phyloP scores from a whole-genome alignment of 2,888 invertebrate species.

The Bombylius discolor region DNA sequence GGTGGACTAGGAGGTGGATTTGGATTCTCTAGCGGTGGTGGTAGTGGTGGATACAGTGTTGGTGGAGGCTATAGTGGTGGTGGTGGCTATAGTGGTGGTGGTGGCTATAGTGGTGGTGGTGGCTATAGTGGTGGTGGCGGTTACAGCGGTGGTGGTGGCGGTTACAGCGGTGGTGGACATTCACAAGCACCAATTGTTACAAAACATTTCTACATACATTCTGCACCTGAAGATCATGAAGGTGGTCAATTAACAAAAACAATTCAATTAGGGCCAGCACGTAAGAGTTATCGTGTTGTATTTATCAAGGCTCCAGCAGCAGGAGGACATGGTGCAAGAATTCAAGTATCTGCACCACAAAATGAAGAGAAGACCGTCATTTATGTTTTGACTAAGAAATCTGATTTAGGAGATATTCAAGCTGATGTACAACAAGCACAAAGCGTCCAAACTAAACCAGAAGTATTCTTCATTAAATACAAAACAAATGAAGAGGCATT shows the following conservation, averaged over 20 bases:
- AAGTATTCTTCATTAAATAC: slow-evolving; percentile 38
- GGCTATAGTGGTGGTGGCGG: neutral
- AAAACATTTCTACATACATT: slow-evolving; percentile 15
- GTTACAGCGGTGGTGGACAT: neutral
- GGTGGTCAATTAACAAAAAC: slow-evolving; percentile 2
- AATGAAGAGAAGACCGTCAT: slow-evolving; percentile 37
- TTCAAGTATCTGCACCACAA: slow-evolving; percentile 29
- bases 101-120: no score
- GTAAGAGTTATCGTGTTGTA: slow-evolving; percentile 34
- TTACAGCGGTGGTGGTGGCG: neutral
- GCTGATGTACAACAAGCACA: slow-evolving; percentile 29
- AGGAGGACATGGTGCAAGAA: slow-evolving; percentile 26
- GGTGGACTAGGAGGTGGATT: neutral
- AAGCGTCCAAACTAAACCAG: slow-evolving; percentile 32
- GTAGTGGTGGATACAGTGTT: neutral
- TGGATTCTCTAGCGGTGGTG: neutral
- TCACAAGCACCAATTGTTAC: slow-evolving; percentile 3
- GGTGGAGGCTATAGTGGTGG: neutral
- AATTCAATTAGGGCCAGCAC: slow-evolving; percentile 26
- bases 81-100: neutral
- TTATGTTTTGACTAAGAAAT: slow-evolving; percentile 34
- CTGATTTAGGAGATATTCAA: slow-evolving; percentile 27
- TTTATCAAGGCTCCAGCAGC: slow-evolving; percentile 35
- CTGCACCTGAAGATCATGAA: slow-evolving; percentile 16
- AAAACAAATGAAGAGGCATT: slow-evolving; percentile 34